Conservation (phyloP, 2,888 invertebrate species). For the Emesis furor region DNA sequence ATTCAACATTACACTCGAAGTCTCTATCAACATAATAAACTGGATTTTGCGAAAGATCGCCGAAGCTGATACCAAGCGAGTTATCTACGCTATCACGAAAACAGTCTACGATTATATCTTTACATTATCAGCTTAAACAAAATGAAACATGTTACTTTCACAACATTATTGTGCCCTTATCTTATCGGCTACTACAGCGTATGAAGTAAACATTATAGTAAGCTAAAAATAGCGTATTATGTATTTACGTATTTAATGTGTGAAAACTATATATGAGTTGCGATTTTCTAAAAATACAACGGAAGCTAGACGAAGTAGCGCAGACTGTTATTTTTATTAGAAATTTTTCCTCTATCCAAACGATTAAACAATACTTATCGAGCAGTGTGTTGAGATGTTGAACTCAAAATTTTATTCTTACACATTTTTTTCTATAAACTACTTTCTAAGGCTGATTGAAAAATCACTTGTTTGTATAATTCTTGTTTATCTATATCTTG, state of each 20-base stretch:
- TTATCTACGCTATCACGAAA: slow-evolving; percentile 11
- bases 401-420: too few relatives aligned
- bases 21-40: not conserved
- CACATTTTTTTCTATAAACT: not conserved
- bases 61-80: not conserved
- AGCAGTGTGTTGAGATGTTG: too few relatives aligned
- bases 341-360: not conserved
- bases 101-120: slow-evolving; percentile 41
- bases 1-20: not conserved
- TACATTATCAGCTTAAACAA: slow-evolving; percentile 54
- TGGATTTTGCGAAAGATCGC: slow-evolving; percentile 3
- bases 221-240: slow-evolving; percentile 49
- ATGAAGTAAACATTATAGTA: slow-evolving; percentile 87
- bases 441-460: too few relatives aligned
- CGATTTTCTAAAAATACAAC: not conserved
- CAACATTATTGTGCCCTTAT: slow-evolving; percentile 79
- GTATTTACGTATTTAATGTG: not conserved
- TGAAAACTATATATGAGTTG: slow-evolving; percentile 15
- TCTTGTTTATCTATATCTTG: too few relatives aligned
- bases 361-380: not conserved
- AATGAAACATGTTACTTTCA: slow-evolving; percentile 81
- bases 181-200: slow-evolving; percentile 79
- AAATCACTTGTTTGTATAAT: too few relatives aligned
- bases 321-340: slow-evolving; percentile 2
- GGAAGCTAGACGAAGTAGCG: not conserved